Percentiles rank a stretch among this genome's conserved stretches.
These are phyloP conservation scores for Lasius fuliginosus DNA, from an alignment of 2,888 invertebrate species.

Conservation along the genomic window DNA sequence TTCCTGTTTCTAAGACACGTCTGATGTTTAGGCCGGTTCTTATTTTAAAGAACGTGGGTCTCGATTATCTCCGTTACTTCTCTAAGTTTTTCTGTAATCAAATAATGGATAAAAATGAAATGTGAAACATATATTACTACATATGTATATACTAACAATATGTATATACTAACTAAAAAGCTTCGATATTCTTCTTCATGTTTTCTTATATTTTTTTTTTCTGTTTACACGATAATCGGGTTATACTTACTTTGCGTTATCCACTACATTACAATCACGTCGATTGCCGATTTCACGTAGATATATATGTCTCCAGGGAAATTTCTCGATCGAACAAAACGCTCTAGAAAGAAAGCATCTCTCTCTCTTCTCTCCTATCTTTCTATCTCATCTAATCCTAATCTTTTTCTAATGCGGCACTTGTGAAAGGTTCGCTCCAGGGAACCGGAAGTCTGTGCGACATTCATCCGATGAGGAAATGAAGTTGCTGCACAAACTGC, in stretches of 20 bases:
- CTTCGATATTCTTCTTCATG: neutral
- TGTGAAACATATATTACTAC: neutral
- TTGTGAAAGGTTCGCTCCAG: conserved; percentile 47
- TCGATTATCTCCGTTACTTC: neutral
- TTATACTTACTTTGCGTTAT: neutral
- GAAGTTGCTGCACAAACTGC: conserved; percentile 47
- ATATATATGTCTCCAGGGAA: conserved; percentile 55
- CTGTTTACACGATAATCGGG: neutral
- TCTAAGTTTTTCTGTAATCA: neutral
- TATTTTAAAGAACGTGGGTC: neutral
- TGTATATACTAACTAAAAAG: neutral
- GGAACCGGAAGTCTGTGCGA: conserved; percentile 46
- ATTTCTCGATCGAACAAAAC: conserved; percentile 52
- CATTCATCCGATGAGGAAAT: conserved; percentile 60
- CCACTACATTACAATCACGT: neutral
- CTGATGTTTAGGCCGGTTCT: neutral
- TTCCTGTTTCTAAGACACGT: neutral
- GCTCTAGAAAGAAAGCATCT: conserved; percentile 25
- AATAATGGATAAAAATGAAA: neutral
- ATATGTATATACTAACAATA: too few relatives aligned
- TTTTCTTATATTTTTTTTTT: neutral
- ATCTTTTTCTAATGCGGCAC: conserved; percentile 47
- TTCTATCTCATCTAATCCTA: conserved; percentile 31
- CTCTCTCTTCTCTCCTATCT: conserved; percentile 11
- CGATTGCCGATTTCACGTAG: conserved; percentile 19